Conservation (phyloP, 1,140 invertebrate genomes). For the Panagrolaimus sp. region DNA sequence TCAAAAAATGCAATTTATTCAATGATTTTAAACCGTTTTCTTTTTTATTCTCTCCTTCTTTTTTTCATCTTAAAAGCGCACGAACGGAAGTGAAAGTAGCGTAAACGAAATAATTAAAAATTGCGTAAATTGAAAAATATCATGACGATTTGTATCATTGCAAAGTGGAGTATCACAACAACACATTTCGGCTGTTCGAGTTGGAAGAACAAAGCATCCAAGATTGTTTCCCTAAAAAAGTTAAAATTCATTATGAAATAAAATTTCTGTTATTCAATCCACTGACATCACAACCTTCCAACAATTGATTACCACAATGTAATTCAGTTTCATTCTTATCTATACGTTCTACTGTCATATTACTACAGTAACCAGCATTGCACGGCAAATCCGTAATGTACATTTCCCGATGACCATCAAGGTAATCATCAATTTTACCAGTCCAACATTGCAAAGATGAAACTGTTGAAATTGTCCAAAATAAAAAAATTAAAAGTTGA, state of each 20-base stretch:
- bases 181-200: not conserved
- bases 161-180: conserved; percentile 12
- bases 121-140: conserved; percentile 6
- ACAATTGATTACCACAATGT: not conserved
- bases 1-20: too few relatives aligned
- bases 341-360: not conserved
- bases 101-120: not conserved
- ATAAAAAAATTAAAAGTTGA: not conserved
- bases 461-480: conserved; percentile 1
- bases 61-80: conserved; percentile 1
- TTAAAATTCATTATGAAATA: not conserved
- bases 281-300: conserved; percentile 7
- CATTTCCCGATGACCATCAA: not conserved
- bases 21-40: too few relatives aligned
- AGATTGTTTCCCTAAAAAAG: not conserved
- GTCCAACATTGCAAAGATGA: conserved; percentile 4
- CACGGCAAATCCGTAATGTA: not conserved
- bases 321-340: not conserved
- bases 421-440: not conserved
- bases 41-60: not conserved
- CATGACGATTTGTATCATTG: conserved; percentile 2
- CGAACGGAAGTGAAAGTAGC: conserved; percentile 15
- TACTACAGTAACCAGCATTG: not conserved
- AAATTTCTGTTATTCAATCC: not conserved
- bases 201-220: not conserved